These are phyloP conservation scores for Patella pellucida DNA, from an alignment of 2,888 invertebrate genomes.

Conservation along the genomic window DNA sequence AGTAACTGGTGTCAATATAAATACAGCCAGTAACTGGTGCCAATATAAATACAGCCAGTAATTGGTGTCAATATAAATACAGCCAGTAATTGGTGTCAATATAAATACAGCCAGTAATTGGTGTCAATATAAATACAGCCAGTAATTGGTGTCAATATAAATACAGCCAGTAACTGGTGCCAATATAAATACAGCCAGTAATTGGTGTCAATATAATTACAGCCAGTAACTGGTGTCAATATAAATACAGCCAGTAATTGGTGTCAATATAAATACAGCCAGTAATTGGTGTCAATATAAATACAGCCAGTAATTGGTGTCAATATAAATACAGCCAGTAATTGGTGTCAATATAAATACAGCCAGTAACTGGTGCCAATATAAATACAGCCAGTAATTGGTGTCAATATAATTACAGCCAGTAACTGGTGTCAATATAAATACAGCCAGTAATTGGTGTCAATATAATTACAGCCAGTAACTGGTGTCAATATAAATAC, in stretches of 20 bases:
- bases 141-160: too few relatives aligned
- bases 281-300: conserved; percentile 22
- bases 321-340: neutral
- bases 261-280: neutral
- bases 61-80: conserved; percentile 48
- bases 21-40: too few relatives aligned
- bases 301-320: too few relatives aligned
- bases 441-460: too few relatives aligned
- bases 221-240: neutral
- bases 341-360: conserved; percentile 48
- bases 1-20: conserved; percentile 22
- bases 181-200: conserved; percentile 50
- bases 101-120: neutral
- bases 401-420: conserved; percentile 50
- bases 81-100: too few relatives aligned
- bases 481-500: neutral
- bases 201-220: neutral
- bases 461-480: conserved; percentile 50
- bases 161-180: too few relatives aligned
- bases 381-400: neutral
- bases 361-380: too few relatives aligned
- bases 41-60: neutral
- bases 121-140: conserved; percentile 50
- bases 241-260: too few relatives aligned
- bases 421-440: too few relatives aligned